Evolutionary conservation across 1,140 invertebrate genomes (phyloP).

Genomic region (Hesperophylax magnus): DNA sequence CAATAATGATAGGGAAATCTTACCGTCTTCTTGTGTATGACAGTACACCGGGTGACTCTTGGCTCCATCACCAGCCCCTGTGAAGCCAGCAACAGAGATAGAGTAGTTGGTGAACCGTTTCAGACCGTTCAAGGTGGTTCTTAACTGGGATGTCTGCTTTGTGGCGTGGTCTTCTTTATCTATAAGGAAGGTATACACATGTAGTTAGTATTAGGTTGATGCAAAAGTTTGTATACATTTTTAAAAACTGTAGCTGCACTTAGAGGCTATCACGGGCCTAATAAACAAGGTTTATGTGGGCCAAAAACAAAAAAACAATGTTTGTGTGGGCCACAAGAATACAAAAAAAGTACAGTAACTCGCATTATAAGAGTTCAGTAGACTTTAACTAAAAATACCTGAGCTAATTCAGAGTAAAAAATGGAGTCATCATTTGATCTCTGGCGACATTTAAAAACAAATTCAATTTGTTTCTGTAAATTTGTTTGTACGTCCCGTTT

Average conservation of each 20-base stretch:
- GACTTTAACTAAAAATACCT: too few species aligned
- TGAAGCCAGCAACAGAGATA: constrained; percentile 89
- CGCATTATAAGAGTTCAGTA: too few species aligned
- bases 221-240: too few species aligned
- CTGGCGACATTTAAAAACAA: background rate
- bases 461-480: background rate
- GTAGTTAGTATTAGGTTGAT: too few species aligned
- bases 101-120: constrained; percentile 95
- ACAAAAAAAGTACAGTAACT: too few species aligned
- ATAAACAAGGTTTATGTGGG: background rate
- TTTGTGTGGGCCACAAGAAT: too few species aligned
- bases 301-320: too few species aligned
- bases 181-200: constrained; percentile 49
- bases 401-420: background rate
- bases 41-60: constrained; percentile 87
- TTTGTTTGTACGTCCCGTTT: too few species aligned
- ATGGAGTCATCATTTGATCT: too few species aligned
- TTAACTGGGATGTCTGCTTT: constrained; percentile 79
- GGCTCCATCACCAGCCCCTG: constrained; percentile 89
- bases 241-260: too few species aligned
- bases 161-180: constrained; percentile 75
- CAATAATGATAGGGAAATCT: constrained; percentile 50
- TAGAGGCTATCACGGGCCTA: background rate
- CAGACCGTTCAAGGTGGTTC: constrained; percentile 77
- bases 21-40: constrained; percentile 93